Conservation (phyloP, 2,888 invertebrate species). For the Falcaria lacertinaria region DNA sequence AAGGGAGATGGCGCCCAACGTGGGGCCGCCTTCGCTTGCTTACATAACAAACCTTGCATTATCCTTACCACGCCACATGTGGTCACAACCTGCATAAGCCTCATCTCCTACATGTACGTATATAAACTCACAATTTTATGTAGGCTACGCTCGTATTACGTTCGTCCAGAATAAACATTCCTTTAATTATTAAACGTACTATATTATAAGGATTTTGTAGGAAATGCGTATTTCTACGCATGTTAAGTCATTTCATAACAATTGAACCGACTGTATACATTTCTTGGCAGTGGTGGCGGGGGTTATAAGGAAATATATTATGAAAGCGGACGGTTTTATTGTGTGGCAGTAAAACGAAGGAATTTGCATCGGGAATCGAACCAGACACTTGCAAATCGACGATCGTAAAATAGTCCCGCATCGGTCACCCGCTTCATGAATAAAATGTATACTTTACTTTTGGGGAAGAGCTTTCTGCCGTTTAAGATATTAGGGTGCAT, state of each 20-base stretch:
- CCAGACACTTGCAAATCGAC: constrained; percentile 61
- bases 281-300: constrained; percentile 34
- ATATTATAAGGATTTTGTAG: background rate
- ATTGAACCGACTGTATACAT: constrained; percentile 44
- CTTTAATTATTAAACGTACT: no score
- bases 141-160: constrained; percentile 4
- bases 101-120: background rate
- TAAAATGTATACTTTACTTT: constrained; percentile 33
- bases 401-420: constrained; percentile 64
- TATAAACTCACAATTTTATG: background rate
- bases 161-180: no score
- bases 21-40: constrained; percentile 32
- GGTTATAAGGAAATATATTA: constrained; percentile 54
- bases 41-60: constrained; percentile 39
- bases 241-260: constrained; percentile 42
- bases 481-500: constrained; percentile 31
- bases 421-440: constrained; percentile 59
- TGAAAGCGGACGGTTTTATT: constrained; percentile 58
- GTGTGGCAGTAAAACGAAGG: constrained; percentile 55
- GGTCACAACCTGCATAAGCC: constrained; percentile 26
- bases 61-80: constrained; percentile 34
- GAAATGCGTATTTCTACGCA: background rate
- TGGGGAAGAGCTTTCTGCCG: constrained; percentile 21
- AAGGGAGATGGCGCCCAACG: constrained; percentile 35
- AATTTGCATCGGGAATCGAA: constrained; percentile 66